These are phyloP conservation scores for Chloropsis cyanopogon DNA, from an alignment of 2,113 vertebrate species.

Conservation along the genomic window DNA sequence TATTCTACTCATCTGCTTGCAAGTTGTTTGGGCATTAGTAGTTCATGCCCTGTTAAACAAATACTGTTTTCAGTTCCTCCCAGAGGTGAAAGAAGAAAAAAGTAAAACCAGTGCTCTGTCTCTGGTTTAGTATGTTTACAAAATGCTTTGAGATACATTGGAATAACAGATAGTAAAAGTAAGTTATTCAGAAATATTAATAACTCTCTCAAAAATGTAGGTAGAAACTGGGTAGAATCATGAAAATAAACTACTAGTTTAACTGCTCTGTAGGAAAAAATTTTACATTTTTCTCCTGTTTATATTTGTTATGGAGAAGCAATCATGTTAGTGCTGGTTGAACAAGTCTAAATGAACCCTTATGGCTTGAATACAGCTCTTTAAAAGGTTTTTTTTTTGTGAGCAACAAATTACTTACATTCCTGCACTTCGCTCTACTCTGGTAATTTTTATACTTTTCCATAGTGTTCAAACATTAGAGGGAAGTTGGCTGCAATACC, in stretches of 20 bases:
- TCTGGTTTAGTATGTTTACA: neutral
- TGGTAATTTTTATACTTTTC: constrained; percentile 27
- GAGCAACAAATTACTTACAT: constrained; percentile 34
- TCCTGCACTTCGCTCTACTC: constrained; percentile 16
- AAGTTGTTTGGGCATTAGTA: neutral
- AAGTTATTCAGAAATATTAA: neutral
- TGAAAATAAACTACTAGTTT: neutral
- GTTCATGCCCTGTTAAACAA: neutral
- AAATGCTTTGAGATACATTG: neutral
- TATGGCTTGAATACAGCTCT: constrained; percentile 26
- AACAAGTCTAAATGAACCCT: constrained; percentile 46
- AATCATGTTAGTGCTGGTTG: constrained; percentile 34
- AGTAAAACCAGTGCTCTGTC: neutral
- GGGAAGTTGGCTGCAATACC: neutral
- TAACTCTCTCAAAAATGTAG: neutral
- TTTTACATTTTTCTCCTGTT: constrained; percentile 42
- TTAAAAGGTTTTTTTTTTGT: constrained; percentile 47
- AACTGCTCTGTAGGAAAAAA: constrained; percentile 4
- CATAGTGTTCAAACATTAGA: neutral
- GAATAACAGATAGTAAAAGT: neutral
- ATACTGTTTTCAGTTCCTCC: neutral
- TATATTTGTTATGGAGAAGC: constrained; percentile 56
- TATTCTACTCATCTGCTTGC: neutral
- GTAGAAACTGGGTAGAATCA: neutral
- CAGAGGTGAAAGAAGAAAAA: neutral